Percentiles rank a stretch among this genome's conserved stretches.
Conservation (phyloP, 30 jellyfish, hydroid and myxozoan genomes). For the Turritopsis dohrnii region DNA sequence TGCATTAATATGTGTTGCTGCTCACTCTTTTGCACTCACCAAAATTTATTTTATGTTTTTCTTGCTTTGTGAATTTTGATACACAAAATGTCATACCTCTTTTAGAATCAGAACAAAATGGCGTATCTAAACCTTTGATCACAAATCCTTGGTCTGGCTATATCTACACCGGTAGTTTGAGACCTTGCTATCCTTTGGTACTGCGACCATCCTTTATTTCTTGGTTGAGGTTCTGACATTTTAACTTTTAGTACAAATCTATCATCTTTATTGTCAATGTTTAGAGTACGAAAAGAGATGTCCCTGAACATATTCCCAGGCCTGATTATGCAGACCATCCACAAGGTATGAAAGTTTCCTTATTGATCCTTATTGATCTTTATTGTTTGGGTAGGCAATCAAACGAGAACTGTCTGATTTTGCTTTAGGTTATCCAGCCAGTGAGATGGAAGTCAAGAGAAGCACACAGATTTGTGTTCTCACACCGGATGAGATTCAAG, state of each 20-base stretch:
- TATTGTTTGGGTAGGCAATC: background rate
- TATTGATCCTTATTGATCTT: too few relatives aligned
- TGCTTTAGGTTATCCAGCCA: conserved; percentile 76
- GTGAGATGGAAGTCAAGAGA: conserved; percentile 80
- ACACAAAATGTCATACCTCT: background rate
- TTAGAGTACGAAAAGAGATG: conserved; percentile 74
- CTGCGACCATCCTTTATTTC: too few relatives aligned
- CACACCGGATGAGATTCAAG: conserved; percentile 57
- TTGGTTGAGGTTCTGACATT: background rate
- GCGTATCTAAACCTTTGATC: background rate
- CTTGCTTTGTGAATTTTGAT: background rate
- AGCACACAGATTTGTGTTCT: conserved; percentile 71
- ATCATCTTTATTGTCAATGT: too few relatives aligned
- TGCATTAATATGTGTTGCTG: too few relatives aligned
- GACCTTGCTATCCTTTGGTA: conserved; percentile 85
- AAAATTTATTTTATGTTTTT: too few relatives aligned
- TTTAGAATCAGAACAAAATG: background rate
- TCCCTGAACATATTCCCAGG: conserved; percentile 73
- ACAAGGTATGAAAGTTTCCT: conserved; percentile 52
- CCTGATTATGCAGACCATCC: conserved; percentile 99
- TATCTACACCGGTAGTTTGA: conserved; percentile 63
- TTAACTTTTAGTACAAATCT: background rate
- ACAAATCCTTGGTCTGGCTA: conserved; percentile 86
- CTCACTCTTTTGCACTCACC: too few relatives aligned
- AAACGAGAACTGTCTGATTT: background rate